Base-by-base conservation (phyloP, 2,888 invertebrate species). In the Belgica antarctica region DNA sequence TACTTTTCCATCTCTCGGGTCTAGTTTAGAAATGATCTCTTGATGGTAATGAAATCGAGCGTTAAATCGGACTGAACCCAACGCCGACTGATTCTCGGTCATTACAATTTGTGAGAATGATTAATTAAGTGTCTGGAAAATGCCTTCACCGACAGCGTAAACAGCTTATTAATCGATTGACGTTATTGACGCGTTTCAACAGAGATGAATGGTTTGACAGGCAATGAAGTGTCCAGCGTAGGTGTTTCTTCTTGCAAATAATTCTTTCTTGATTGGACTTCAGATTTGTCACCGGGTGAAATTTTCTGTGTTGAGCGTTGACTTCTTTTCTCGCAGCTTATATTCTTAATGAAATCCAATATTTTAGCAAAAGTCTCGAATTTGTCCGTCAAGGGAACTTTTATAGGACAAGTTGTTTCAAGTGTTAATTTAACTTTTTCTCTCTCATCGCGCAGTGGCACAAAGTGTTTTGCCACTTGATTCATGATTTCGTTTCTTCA, bases 371-470 rank as follows among this genome's bases (percentile, higher is more conserved):
- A 12, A 12, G 12, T 63, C 63, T 63, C 25, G 8, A 25, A 34
- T 62, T 63, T 63, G n/a, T 31, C 12, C 34, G 12, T 31, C 34
- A 31, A 12, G 7, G 5, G 5, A 12, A 5, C 34, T 31, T 31
- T 5, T 31, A 31, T 31, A 31, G 12, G 34, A 8, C 8, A 25
- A 24, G 19, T 36, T 19, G 12, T 41, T 36, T 63, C 63, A 17
- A 63, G 63, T 63, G 63, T 63, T 63, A 63, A 63, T 63, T 63
- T 63, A 31, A 25, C 46, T 41, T 36, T 63, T 46, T 46, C 46
- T 46, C 8, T 46, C 15, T 46, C 8, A 46, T 7, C 46, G 46
- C 12, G 12, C 46, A 4, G 12, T 12, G 3, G 4, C 12, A 12
- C 12, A 46, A n/a, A 46, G 46, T 46, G 12, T 46, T 46, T 3